Evolutionary conservation across 1,140 invertebrate genomes (phyloP).

Genomic region (Drosophila oshimai): DNA sequence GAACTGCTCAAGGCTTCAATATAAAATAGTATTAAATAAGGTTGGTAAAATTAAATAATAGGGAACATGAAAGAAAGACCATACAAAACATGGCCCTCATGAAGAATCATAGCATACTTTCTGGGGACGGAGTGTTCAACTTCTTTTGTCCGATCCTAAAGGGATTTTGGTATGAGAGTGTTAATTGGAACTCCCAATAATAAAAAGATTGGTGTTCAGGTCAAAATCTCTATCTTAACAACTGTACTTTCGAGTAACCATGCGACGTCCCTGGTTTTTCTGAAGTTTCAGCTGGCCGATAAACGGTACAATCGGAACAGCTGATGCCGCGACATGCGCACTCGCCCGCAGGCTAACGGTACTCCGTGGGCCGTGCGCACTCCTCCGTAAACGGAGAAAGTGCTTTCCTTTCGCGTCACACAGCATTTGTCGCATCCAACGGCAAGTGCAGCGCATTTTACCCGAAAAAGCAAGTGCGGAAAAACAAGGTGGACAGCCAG

Average conservation of each 20-base stretch:
- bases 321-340: conserved; percentile 22
- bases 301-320: conserved; percentile 13
- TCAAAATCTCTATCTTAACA: neutral
- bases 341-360: neutral
- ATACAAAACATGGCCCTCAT: too few relatives aligned
- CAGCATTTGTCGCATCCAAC: conserved; percentile 47
- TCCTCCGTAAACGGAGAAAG: conserved; percentile 33
- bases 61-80: neutral
- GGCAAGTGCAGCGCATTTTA: conserved; percentile 19
- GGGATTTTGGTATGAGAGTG: neutral
- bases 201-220: neutral
- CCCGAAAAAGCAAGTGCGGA: neutral
- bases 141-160: neutral
- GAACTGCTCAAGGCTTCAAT: neutral
- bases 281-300: conserved; percentile 8
- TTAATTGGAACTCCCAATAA: too few relatives aligned
- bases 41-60: too few relatives aligned
- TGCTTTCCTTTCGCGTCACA: conserved; percentile 32
- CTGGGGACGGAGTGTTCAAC: too few relatives aligned
- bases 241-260: neutral
- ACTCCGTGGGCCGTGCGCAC: conserved; percentile 10
- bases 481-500: neutral
- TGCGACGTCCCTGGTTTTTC: neutral
- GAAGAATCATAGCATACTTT: neutral
- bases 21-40: too few relatives aligned